phyloP scores from a whole-genome alignment of 1,140 invertebrate species.

The Laodelphax striatellus region DNA sequence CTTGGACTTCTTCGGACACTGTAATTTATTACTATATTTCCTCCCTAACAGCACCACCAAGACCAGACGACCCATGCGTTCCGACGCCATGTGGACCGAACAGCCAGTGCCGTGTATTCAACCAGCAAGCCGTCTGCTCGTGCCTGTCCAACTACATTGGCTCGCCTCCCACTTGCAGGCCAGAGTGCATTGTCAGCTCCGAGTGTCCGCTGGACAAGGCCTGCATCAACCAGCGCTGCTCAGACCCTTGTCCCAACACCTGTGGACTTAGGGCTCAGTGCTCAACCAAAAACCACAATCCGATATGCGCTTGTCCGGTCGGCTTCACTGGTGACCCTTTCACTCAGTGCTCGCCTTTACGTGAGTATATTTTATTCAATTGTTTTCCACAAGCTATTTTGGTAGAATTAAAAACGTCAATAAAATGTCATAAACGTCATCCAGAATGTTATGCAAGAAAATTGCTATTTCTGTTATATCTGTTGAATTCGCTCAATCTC shows the following conservation, averaged over 20 bases:
- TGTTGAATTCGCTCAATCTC: too few species aligned
- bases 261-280: constrained; percentile 48
- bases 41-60: constrained; percentile 5
- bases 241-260: constrained; percentile 45
- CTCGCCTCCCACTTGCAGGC: constrained; percentile 38
- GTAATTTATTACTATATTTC: neutral
- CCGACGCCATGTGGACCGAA: constrained; percentile 64
- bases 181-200: constrained; percentile 41
- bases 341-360: constrained; percentile 36
- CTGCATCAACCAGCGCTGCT: constrained; percentile 43
- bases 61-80: constrained; percentile 39
- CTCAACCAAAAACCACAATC: constrained; percentile 42
- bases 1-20: too few species aligned
- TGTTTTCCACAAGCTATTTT: too few species aligned
- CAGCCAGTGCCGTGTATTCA: constrained; percentile 42
- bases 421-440: too few species aligned
- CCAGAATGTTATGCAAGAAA: too few species aligned
- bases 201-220: constrained; percentile 44
- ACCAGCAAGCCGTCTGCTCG: constrained; percentile 39
- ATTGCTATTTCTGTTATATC: too few species aligned
- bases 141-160: constrained; percentile 44
- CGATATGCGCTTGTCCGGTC: constrained; percentile 40
- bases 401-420: too few species aligned
- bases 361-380: constrained; percentile 24
- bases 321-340: constrained; percentile 46